phyloP scores from a whole-genome alignment of 2,113 vertebrate species.

The Xenopus borealis region DNA sequence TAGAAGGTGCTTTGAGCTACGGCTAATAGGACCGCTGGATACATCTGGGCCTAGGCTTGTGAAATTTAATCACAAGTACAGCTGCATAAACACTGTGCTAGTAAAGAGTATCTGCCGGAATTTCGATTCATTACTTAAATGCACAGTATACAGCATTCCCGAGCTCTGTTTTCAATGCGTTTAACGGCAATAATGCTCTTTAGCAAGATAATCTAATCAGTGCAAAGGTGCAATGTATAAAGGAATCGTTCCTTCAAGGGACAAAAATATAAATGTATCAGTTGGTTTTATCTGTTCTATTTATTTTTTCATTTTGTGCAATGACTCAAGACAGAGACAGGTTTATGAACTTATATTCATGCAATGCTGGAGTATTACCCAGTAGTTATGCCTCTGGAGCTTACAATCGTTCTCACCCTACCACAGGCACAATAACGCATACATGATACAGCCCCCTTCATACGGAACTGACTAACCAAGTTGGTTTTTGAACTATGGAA shows the following conservation, averaged over 20 bases:
- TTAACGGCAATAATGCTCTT: slow-evolving; percentile 80
- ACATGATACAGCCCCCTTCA: too few species aligned
- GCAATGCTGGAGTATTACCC: too few species aligned
- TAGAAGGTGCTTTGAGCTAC: slow-evolving; percentile 76
- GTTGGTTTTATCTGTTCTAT: not conserved
- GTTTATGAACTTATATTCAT: too few species aligned
- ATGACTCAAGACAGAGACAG: too few species aligned
- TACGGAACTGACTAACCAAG: too few species aligned
- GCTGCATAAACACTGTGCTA: slow-evolving; percentile 93
- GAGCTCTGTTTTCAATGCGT: slow-evolving; percentile 90
- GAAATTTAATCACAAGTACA: slow-evolving; percentile 93
- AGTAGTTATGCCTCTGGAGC: too few species aligned
- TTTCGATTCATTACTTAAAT: slow-evolving; percentile 89
- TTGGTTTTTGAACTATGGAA: too few species aligned
- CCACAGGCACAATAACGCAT: too few species aligned
- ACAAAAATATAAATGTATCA: slow-evolving; percentile 70
- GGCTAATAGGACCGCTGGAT: slow-evolving; percentile 77
- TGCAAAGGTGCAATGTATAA: not conserved
- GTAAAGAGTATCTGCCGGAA: slow-evolving; percentile 84
- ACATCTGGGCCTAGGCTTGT: slow-evolving; percentile 71
- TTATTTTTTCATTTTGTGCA: too few species aligned
- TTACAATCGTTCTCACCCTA: too few species aligned
- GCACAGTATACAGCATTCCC: slow-evolving; percentile 75
- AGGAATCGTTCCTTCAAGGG: slow-evolving; percentile 34
- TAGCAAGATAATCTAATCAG: slow-evolving; percentile 57